Evolutionary conservation across 2,113 vertebrate species (phyloP).

Genomic region (Apus apus): DNA sequence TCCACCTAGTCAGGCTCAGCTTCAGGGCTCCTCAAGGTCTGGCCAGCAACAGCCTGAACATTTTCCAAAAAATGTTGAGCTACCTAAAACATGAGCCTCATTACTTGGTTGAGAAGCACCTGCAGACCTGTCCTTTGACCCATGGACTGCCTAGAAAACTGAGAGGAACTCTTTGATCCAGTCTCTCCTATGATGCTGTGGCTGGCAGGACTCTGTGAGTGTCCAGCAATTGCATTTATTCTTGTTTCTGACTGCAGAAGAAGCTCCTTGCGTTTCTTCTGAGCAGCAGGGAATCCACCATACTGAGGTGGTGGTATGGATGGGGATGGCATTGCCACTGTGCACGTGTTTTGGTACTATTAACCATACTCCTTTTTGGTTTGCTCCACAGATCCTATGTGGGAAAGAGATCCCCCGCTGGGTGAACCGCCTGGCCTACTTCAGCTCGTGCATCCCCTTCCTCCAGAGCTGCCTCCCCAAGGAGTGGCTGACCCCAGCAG

Average conservation of each 20-base stretch:
- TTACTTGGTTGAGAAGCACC: not conserved
- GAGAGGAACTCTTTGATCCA: not conserved
- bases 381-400: slow-evolving; percentile 83
- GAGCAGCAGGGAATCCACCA: not conserved
- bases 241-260: not conserved
- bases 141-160: not conserved
- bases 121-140: not conserved
- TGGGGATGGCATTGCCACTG: not conserved
- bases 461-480: slow-evolving; percentile 93
- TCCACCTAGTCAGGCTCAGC: not conserved
- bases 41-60: not conserved
- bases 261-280: not conserved
- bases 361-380: not conserved
- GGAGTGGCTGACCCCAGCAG: slow-evolving; percentile 93
- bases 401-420: slow-evolving; percentile 90
- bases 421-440: slow-evolving; percentile 93
- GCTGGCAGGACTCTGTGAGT: not conserved
- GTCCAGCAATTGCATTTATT: not conserved
- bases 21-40: not conserved
- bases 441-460: slow-evolving; percentile 93
- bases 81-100: not conserved
- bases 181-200: not conserved
- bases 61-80: not conserved
- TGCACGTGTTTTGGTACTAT: not conserved
- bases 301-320: not conserved